phyloP scores from a whole-genome alignment of 2,113 vertebrate genomes.

The Oreotrochilus melanogaster region DNA sequence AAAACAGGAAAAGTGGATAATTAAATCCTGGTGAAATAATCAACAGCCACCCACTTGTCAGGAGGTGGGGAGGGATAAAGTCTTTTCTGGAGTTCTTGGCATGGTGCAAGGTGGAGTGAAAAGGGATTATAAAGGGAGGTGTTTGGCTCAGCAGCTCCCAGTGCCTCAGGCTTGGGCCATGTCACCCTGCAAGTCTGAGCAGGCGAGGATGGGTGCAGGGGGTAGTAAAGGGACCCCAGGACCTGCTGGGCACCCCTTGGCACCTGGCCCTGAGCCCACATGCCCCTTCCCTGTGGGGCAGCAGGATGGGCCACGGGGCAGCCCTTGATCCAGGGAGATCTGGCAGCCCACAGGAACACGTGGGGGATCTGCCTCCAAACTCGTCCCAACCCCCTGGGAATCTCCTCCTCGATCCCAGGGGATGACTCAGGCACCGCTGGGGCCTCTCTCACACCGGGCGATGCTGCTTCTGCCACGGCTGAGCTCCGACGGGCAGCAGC shows the following conservation, averaged over 20 bases:
- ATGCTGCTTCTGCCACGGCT: neutral
- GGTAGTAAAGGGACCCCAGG: neutral
- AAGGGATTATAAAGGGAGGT: neutral
- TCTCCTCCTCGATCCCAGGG: constrained; percentile 53
- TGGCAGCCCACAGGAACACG: neutral
- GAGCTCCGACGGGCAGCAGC: neutral
- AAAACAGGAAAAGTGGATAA: neutral
- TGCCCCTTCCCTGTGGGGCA: neutral
- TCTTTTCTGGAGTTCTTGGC: neutral
- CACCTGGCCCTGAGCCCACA: rapidly evolving
- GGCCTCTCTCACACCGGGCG: neutral
- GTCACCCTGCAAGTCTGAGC: neutral
- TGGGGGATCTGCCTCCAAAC: neutral
- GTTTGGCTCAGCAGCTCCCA: rapidly evolving
- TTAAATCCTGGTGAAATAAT: neutral
- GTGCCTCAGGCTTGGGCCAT: rapidly evolving
- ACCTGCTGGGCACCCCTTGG: neutral
- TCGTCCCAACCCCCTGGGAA: constrained; percentile 24
- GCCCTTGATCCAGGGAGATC: neutral
- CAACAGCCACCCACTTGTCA: neutral
- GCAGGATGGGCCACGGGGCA: neutral
- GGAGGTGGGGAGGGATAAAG: neutral
- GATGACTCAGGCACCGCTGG: neutral
- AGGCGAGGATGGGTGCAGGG: rapidly evolving
- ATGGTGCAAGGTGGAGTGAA: neutral